These are phyloP conservation scores for Leptarthrus brevirostris DNA, from an alignment of 2,888 invertebrate species.

Conservation along the genomic window DNA sequence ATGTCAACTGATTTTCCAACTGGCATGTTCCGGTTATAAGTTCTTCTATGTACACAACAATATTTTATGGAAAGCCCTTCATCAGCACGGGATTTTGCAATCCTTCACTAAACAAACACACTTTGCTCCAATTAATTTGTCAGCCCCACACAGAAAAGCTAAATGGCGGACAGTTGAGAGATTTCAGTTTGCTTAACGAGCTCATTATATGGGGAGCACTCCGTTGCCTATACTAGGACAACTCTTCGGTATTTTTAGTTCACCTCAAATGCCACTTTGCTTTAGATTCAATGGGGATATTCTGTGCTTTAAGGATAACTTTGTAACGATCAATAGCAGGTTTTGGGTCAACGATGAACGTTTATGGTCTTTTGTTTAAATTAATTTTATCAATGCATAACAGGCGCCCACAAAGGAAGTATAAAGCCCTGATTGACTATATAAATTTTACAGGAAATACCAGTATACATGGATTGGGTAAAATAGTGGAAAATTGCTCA, in stretches of 20 bases:
- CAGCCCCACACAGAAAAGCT: neutral
- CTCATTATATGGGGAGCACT: constrained; percentile 32
- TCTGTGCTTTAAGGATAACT: constrained; percentile 19
- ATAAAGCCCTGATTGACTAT: too few species aligned
- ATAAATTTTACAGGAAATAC: too few species aligned
- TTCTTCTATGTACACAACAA: constrained; percentile 14
- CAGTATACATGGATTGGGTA: too few species aligned
- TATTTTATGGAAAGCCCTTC: neutral
- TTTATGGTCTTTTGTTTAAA: constrained; percentile 14
- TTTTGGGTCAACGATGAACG: constrained; percentile 3
- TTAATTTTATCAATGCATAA: neutral
- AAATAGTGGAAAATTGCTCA: too few species aligned
- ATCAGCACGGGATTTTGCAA: constrained; percentile 34
- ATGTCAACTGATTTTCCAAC: neutral
- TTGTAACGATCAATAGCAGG: constrained; percentile 6
- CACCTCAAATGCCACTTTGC: constrained; percentile 15
- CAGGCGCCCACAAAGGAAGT: too few species aligned
- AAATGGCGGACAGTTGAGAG: constrained; percentile 30
- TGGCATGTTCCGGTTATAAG: constrained; percentile 4
- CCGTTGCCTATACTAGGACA: constrained; percentile 1
- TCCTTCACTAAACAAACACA: constrained; percentile 40
- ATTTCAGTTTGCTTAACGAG: constrained; percentile 31
- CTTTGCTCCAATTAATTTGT: constrained; percentile 28
- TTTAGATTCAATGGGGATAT: neutral
- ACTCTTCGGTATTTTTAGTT: constrained; percentile 41